Evolutionary conservation across 2,888 invertebrate species (phyloP), one percentile per base, ranked within the genome.

Genomic region (Drosophila ustulata): DNA sequence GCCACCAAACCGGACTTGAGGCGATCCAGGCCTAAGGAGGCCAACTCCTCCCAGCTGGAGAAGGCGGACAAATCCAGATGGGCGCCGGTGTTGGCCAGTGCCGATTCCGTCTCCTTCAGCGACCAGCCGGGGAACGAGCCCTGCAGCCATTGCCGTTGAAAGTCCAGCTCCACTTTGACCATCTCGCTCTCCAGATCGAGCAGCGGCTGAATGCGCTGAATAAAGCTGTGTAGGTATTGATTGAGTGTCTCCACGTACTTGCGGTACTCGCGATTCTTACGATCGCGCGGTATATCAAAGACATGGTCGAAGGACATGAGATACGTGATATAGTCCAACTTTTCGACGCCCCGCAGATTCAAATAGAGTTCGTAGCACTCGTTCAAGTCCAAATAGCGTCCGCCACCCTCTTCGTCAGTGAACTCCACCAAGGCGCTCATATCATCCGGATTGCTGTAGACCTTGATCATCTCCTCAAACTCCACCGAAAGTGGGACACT

Each of bases 351-450:
- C 91, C 99, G 99, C 34, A 99, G 93, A 92, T 99, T 99, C 32
- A 99, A 95, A 91, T 97, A 99, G 90, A 97, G 97, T 89, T 97
- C 98, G 92, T 98, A 99, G 89, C 98, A 97, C 91, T 98, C 97
- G 92, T 99, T 98, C 47, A 99, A 94, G 93, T 99, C 99, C 59
- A 99, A 93, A 93, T 98, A 99, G 92, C 98, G 98, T 11, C 99
- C 99, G 93, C 99, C 99, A 1, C 99, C 99, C 93, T 99, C 99
- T 93, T 99, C 99, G 93, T 99, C 99, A 4, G 98, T 97, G 91
- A 99, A 99, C 85, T 99, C 98, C 3, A 98, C 97, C 78, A 99
- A 94, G 43, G 96, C 94, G 91, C 94, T 94, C 92, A 96, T 98
- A 90, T 98, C 98, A 1, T 96, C 95, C 2, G 97, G 96, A 92